Conservation (phyloP, 1,140 invertebrate genomes). For the Drosophila ananassae region DNA sequence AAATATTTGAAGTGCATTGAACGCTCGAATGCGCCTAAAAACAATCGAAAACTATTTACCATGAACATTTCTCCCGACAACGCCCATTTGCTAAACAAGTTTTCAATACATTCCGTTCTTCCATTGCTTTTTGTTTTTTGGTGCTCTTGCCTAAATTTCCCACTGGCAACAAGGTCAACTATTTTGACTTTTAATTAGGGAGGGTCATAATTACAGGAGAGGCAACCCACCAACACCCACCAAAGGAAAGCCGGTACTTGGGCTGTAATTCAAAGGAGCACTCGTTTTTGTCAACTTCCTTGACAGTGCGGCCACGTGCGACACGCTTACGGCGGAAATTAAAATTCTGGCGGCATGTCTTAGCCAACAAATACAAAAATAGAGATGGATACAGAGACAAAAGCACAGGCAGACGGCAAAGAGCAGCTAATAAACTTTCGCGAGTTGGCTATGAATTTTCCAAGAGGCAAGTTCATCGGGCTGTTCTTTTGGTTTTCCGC, state of each 20-base stretch:
- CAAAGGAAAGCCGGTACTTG: slow-evolving; percentile 24
- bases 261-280: slow-evolving; percentile 39
- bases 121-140: neutral
- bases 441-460: slow-evolving; percentile 48
- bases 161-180: slow-evolving; percentile 32
- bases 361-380: slow-evolving; percentile 28
- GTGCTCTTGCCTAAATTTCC: too few species aligned
- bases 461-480: slow-evolving; percentile 23
- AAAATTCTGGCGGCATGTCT: slow-evolving; percentile 64
- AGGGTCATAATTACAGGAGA: slow-evolving; percentile 37
- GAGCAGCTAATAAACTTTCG: slow-evolving; percentile 55
- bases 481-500: slow-evolving; percentile 32
- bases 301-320: slow-evolving; percentile 54
- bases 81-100: slow-evolving; percentile 1
- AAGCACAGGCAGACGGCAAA: slow-evolving; percentile 25
- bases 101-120: slow-evolving; percentile 11
- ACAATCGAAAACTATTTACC: slow-evolving; percentile 58
- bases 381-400: slow-evolving; percentile 18
- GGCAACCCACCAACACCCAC: slow-evolving; percentile 35
- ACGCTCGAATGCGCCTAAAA: slow-evolving; percentile 53
- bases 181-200: slow-evolving; percentile 45
- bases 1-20: slow-evolving; percentile 72
- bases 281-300: slow-evolving; percentile 49
- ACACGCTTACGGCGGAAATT: slow-evolving; percentile 65
- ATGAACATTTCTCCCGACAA: slow-evolving; percentile 23